phyloP scores from a whole-genome alignment of 2,888 invertebrate species.

The Nephrotoma flavescens region DNA sequence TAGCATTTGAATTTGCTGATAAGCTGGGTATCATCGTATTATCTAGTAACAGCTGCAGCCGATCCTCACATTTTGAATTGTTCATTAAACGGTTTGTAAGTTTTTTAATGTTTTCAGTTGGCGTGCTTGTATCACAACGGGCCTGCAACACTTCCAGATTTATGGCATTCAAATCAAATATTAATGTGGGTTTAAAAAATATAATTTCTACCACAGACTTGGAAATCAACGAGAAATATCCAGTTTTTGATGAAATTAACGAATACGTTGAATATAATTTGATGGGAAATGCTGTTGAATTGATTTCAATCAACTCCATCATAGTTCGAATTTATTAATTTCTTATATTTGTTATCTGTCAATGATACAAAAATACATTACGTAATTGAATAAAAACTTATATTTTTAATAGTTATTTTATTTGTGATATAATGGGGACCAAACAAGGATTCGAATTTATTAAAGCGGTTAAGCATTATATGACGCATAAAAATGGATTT shows the following conservation, averaged over 20 bases:
- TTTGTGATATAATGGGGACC: conserved; percentile 12
- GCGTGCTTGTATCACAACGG: neutral
- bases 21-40: neutral
- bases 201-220: neutral
- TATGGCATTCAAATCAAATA: neutral
- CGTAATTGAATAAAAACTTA: neutral
- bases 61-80: neutral
- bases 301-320: neutral
- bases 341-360: neutral
- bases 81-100: neutral
- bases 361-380: neutral
- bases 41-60: neutral
- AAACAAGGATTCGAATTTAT: conserved; percentile 28
- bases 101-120: neutral
- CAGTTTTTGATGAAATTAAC: neutral
- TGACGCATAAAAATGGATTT: conserved; percentile 27
- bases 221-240: neutral
- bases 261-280: neutral
- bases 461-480: conserved; percentile 25
- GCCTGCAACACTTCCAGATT: neutral
- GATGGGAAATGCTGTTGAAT: neutral
- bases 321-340: neutral
- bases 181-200: neutral
- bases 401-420: too few relatives aligned
- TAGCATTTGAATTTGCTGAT: neutral